A percentile compares a stretch with the other conserved stretches of the same genome.
Evolutionary conservation across 2,888 invertebrate species (phyloP).

Genomic region (Malachius bipustulatus): DNA sequence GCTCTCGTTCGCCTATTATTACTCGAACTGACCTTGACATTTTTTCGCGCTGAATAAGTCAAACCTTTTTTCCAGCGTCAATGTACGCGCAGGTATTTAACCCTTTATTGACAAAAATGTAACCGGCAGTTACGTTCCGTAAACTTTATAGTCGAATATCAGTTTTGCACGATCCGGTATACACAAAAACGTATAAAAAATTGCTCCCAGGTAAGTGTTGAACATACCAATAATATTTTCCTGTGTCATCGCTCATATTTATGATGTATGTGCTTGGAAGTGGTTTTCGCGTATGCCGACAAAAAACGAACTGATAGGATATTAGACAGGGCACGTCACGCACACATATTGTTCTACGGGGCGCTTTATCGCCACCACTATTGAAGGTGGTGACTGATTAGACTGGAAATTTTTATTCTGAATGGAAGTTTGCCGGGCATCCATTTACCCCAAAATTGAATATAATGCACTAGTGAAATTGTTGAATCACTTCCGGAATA

Average conservation of each 20-base stretch:
- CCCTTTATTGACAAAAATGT: not conserved
- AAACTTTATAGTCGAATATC: slow-evolving; percentile 22
- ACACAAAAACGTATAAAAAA: too few relatives aligned
- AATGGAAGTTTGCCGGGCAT: too few relatives aligned
- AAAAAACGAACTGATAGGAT: slow-evolving; percentile 24
- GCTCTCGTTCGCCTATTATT: slow-evolving; percentile 35
- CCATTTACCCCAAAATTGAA: too few relatives aligned
- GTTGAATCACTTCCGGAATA: too few relatives aligned
- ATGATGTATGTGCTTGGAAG: slow-evolving; percentile 29
- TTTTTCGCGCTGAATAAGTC: slow-evolving; percentile 29
- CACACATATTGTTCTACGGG: not conserved
- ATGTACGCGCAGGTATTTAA: slow-evolving; percentile 19
- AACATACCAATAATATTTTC: slow-evolving; percentile 32
- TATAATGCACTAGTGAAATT: too few relatives aligned
- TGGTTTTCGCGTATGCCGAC: slow-evolving; percentile 23
- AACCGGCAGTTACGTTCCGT: slow-evolving; percentile 14
- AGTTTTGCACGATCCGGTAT: slow-evolving; percentile 17
- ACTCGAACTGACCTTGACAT: slow-evolving; percentile 37
- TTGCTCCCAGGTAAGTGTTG: slow-evolving; percentile 31
- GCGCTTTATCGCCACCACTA: slow-evolving; percentile 1
- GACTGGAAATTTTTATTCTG: too few relatives aligned
- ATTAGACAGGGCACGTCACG: slow-evolving; percentile 1
- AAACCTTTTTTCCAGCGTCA: slow-evolving; percentile 26
- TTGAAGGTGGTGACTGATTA: too few relatives aligned
- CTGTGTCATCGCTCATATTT: slow-evolving; percentile 31